Evolutionary conservation across 2,888 invertebrate genomes (phyloP).

Genomic region (Eumacrocentrus americanus): DNA sequence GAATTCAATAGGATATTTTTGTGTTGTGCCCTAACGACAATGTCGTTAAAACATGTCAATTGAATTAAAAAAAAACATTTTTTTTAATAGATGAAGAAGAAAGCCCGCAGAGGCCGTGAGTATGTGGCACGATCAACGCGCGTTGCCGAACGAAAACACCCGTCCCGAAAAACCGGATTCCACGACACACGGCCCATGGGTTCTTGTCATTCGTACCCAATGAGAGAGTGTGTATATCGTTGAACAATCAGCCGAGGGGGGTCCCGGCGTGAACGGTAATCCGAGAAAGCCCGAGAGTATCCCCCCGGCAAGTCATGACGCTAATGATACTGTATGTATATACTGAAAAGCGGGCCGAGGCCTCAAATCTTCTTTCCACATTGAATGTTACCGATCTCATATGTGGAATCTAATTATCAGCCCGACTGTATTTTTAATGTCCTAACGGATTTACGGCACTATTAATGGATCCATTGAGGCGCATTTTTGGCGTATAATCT

Average conservation of each 20-base stretch:
- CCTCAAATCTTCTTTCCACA: background rate
- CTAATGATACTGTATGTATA: constrained; percentile 15
- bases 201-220: constrained; percentile 23
- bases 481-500: no score
- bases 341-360: background rate
- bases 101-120: constrained; percentile 12
- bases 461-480: no score
- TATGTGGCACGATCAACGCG: constrained; percentile 1
- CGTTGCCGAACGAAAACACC: constrained; percentile 23
- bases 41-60: background rate
- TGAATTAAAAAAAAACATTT: background rate
- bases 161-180: constrained; percentile 31
- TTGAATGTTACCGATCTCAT: background rate
- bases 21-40: no score
- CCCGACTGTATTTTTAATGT: no score
- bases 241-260: constrained; percentile 17
- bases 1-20: no score
- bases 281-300: background rate
- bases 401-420: background rate
- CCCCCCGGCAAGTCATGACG: constrained; percentile 7
- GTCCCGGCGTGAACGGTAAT: constrained; percentile 11
- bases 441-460: no score
- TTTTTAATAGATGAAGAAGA: background rate
- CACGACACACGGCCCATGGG: constrained; percentile 1
- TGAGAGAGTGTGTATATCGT: constrained; percentile 12